Evolutionary conservation across 2,888 invertebrate species (phyloP).

Genomic region (Polydrusus pterygomalis): DNA sequence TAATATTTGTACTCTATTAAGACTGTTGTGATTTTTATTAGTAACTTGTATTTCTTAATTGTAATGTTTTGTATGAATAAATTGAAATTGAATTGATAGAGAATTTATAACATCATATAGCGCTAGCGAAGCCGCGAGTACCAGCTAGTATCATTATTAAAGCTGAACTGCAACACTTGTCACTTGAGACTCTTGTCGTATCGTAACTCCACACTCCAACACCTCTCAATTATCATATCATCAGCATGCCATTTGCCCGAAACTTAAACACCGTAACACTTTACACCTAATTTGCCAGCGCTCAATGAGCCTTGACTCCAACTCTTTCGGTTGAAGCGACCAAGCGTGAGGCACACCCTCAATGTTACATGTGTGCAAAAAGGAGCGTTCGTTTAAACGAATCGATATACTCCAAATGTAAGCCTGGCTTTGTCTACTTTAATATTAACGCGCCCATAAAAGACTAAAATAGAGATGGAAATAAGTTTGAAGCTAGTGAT

Average conservation of each 20-base stretch:
- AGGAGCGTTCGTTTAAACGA: neutral
- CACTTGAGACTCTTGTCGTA: slow-evolving; percentile 14
- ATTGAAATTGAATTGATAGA: too few relatives aligned
- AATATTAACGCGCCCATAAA: neutral
- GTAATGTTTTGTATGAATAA: too few relatives aligned
- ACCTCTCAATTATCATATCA: slow-evolving; percentile 48
- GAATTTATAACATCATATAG: too few relatives aligned
- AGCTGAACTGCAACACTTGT: neutral
- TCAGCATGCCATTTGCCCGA: slow-evolving; percentile 36
- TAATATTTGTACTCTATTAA: too few relatives aligned
- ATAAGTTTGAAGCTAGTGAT: neutral
- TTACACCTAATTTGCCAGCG: slow-evolving; percentile 44
- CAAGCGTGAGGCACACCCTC: slow-evolving; percentile 45
- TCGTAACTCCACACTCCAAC: slow-evolving; percentile 29
- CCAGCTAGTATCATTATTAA: too few relatives aligned
- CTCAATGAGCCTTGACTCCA: slow-evolving; percentile 48
- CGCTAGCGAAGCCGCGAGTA: too few relatives aligned
- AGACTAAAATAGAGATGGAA: neutral
- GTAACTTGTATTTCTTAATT: too few relatives aligned
- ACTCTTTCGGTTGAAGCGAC: slow-evolving; percentile 38
- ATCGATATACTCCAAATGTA: neutral
- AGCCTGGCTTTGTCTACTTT: neutral
- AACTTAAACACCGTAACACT: slow-evolving; percentile 39
- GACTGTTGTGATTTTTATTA: too few relatives aligned
- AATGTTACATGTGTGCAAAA: slow-evolving; percentile 14